Percentiles rank a stretch among this genome's conserved stretches.
Evolutionary conservation across 2,888 invertebrate species (phyloP).

Genomic region (Ramazzottius varieornatus): DNA sequence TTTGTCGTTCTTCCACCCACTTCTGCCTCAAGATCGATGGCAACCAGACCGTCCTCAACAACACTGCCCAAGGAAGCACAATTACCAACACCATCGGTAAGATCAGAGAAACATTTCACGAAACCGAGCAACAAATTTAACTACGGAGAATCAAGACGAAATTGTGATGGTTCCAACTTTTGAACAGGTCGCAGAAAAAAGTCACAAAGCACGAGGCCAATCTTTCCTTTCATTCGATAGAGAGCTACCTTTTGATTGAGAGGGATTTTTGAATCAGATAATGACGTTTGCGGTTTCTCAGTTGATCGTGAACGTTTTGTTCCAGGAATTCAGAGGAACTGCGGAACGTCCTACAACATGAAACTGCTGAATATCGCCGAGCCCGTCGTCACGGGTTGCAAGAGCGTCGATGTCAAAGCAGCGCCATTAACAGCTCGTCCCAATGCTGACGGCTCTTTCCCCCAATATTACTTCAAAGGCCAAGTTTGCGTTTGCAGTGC

Average conservation of each 20-base stretch:
- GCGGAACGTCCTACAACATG: not conserved
- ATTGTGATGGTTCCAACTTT: no score
- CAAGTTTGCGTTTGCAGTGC: not conserved
- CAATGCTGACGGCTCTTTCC: not conserved
- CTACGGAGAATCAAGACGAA: no score
- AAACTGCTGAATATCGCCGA: not conserved
- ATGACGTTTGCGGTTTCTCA: no score
- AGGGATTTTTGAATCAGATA: no score
- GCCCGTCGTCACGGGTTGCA: not conserved
- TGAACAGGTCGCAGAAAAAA: no score
- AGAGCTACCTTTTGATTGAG: no score
- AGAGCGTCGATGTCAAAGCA: not conserved
- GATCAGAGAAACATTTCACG: no score
- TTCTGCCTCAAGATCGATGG: not conserved
- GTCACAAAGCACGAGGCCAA: no score
- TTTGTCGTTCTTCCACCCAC: not conserved
- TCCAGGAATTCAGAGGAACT: not conserved
- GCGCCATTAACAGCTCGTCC: not conserved
- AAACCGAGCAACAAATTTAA: no score
- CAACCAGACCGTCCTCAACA: not conserved
- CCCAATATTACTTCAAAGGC: not conserved
- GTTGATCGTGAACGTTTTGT: no score
- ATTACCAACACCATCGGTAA: no score
- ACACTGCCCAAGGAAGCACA: not conserved
- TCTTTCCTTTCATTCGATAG: no score